Percentiles rank a stretch among this genome's conserved stretches.
Evolutionary conservation across 2,113 vertebrate genomes (phyloP).

Genomic region (Apaloderma vittatum): DNA sequence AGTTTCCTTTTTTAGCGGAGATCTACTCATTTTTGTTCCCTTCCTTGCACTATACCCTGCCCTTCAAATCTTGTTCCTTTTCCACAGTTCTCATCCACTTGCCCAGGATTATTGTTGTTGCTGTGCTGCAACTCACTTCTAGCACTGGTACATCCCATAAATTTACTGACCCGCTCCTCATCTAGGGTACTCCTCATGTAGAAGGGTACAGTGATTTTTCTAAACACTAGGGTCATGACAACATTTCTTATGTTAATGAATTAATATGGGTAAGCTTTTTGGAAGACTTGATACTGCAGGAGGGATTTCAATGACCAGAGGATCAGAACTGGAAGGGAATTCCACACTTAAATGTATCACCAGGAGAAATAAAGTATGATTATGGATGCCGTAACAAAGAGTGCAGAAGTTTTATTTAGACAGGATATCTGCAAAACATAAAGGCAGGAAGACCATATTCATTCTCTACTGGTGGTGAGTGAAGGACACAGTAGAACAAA

Average conservation of each 20-base stretch:
- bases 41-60: background rate
- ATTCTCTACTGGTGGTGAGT: background rate
- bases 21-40: background rate
- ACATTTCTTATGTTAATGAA: background rate
- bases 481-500: background rate
- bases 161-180: background rate
- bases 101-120: background rate
- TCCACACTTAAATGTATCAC: background rate
- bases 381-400: background rate
- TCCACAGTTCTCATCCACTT: background rate
- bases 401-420: background rate
- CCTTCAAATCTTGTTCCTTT: background rate
- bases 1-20: background rate
- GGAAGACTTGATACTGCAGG: background rate
- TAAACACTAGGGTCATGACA: background rate
- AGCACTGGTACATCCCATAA: background rate
- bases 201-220: background rate
- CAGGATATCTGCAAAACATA: background rate
- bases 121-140: background rate
- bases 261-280: background rate
- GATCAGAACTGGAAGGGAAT: background rate
- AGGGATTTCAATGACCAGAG: background rate
- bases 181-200: background rate
- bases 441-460: background rate
- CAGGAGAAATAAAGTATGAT: background rate